Conservation (phyloP, 2,113 vertebrate genomes). For the Strix aluco region DNA sequence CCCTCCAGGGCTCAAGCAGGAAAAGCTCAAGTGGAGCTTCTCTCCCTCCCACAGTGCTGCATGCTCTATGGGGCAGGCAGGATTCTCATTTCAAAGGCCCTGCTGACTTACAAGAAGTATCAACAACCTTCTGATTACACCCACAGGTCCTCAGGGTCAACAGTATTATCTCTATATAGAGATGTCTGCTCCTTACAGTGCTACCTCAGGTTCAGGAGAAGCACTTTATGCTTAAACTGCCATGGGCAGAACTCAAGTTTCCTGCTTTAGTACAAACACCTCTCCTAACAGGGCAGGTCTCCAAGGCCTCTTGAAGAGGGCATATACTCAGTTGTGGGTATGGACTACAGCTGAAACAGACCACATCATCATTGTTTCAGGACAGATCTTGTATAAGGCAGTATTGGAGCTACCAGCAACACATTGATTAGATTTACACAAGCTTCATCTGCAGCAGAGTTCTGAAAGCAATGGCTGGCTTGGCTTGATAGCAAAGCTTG, state of each 20-base stretch:
- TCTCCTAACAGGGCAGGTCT: not conserved
- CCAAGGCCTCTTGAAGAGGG: not conserved
- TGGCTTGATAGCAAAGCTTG: not conserved
- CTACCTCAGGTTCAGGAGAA: not conserved
- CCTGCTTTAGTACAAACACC: not conserved
- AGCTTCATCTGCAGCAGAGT: not conserved
- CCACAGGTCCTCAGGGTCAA: not conserved
- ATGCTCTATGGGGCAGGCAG: accelerated
- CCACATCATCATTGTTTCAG: not conserved
- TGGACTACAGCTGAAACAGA: not conserved
- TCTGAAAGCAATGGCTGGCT: not conserved
- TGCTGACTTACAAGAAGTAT: not conserved
- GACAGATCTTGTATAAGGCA: not conserved
- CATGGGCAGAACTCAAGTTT: not conserved
- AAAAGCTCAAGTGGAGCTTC: not conserved
- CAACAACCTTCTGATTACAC: not conserved
- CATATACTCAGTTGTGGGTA: not conserved
- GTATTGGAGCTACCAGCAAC: not conserved
- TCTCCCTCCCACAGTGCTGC: not conserved
- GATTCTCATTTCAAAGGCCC: not conserved
- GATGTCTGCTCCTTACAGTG: not conserved
- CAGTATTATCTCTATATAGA: accelerated
- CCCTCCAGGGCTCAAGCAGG: not conserved
- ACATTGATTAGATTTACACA: not conserved
- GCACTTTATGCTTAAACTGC: not conserved